Evolutionary conservation across 1,140 invertebrate species (phyloP), one percentile per base, ranked within the genome.

Genomic region (Latrodectus geometricus): DNA sequence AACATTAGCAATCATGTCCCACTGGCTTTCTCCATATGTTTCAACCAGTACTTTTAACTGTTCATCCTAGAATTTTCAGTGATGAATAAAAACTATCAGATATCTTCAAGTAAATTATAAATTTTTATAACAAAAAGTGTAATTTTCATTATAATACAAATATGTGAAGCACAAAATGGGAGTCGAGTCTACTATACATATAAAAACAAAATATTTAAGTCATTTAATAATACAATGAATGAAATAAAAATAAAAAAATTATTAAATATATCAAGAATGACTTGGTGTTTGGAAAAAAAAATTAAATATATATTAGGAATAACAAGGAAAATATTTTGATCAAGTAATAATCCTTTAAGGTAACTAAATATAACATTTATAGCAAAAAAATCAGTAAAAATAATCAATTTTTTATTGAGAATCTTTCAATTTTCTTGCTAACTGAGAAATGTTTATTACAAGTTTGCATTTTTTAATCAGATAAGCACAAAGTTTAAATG

Each of bases 1-100:
- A 90, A 95, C 94, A 54, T 93, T 92, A 0, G 97, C 93, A 86
- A 99, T 95, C 73, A 93, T 88, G 89, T 96, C 95, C 97, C 97
- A 99, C 88, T 94, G 92, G 91, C 96, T 94, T 20, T 89, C 77
- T 88, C 94, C 93, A 92, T 95, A 93, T 88, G 94, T 92, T 89
- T 95, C 94, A 17, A 98, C 96, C 89, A 97, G 91, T 54, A 93
- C 92, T 90, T 97, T 98, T 85, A 99, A 92, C 89, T 94, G 91
- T 50, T 93, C 91, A 91, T 97, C 96, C 94, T 95, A 89, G 14
- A 79, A 50, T 7, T 74, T 66, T 21, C 3, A 68, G 20, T 66
- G 9, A 48, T 23, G 14, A 52, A 14, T 9, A n/a, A 20, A n/a
- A 21, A 68, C 50, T 49, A 21, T 17, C 20, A n/a, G 23, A 20